Evolutionary conservation across 2,797 vertebrate genomes (phyloP).

Genomic region (Crocidura indochinensis): DNA sequence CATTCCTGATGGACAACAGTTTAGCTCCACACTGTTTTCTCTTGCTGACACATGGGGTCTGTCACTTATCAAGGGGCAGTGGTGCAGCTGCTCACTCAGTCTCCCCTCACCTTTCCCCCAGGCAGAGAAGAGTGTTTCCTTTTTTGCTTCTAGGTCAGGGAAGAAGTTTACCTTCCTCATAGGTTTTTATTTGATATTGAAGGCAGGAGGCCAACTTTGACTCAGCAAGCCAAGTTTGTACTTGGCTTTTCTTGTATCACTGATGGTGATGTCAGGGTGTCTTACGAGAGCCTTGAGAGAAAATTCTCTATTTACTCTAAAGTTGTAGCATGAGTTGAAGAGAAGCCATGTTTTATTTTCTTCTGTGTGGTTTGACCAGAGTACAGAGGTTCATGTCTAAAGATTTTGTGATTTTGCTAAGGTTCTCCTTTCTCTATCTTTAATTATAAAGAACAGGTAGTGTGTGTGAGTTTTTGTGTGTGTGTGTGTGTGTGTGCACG

Average conservation of each 20-base stretch:
- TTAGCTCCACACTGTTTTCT: neutral
- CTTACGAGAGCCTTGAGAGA: neutral
- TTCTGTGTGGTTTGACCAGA: neutral
- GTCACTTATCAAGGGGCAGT: neutral
- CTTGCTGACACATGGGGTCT: neutral
- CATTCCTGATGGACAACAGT: neutral
- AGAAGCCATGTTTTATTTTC: neutral
- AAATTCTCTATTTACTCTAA: neutral
- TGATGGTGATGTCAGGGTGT: neutral
- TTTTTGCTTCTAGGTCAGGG: neutral
- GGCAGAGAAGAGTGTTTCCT: neutral
- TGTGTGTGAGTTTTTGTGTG: too few species aligned
- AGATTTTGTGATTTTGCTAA: neutral
- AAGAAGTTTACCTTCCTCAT: neutral
- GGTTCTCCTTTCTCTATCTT: conserved; percentile 1
- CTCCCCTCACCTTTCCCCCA: neutral
- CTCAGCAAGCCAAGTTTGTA: neutral
- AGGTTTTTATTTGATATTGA: neutral
- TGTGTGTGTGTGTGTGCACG: too few species aligned
- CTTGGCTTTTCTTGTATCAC: neutral
- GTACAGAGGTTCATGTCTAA: neutral
- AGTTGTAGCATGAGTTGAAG: neutral
- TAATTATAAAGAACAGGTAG: neutral
- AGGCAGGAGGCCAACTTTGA: neutral
- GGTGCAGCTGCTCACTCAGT: neutral